Percentiles rank a stretch among this genome's conserved stretches.
Conservation (phyloP, 2,797 vertebrate genomes). For the Atherinosoma microstoma region DNA sequence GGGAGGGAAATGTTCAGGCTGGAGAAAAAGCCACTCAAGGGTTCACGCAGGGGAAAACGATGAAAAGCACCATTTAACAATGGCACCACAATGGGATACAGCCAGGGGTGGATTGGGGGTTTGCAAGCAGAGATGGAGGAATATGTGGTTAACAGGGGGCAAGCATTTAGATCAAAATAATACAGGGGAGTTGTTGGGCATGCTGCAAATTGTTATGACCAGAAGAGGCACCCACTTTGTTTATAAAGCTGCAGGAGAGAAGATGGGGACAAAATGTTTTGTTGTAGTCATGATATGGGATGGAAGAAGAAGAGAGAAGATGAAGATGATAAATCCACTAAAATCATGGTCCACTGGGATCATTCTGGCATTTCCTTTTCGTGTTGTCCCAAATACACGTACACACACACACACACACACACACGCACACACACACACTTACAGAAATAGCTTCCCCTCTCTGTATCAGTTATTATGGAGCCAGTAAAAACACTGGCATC, state of each 20-base stretch:
- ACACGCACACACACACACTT: constrained; percentile 22
- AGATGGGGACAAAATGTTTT: constrained; percentile 5
- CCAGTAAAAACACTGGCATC: constrained; percentile 53
- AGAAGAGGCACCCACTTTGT: constrained; percentile 15
- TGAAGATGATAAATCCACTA: constrained; percentile 50
- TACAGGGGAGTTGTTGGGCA: constrained; percentile 1
- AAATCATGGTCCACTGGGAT: constrained; percentile 72
- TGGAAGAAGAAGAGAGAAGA: constrained; percentile 31
- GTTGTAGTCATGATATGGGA: constrained; percentile 21
- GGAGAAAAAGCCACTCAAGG: constrained; percentile 16
- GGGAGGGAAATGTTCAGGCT: constrained; percentile 4
- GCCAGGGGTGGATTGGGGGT: constrained; percentile 29
- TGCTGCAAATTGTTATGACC: constrained; percentile 53
- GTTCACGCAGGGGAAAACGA: constrained; percentile 48
- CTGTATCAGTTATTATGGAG: constrained; percentile 43
- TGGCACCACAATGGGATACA: constrained; percentile 42
- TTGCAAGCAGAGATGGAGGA: constrained; percentile 53
- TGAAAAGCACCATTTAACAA: constrained; percentile 55
- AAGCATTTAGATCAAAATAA: constrained; percentile 36
- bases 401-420: constrained; percentile 22
- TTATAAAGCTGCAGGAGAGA: background rate
- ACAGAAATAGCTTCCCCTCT: constrained; percentile 24
- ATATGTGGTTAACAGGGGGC: constrained; percentile 58
- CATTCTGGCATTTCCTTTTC: constrained; percentile 83
- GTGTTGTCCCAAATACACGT: constrained; percentile 54